Percentiles rank a stretch among this genome's conserved stretches.
These are phyloP conservation scores for Linnaemya vulpina DNA, from an alignment of 2,888 invertebrate genomes.

Conservation along the genomic window DNA sequence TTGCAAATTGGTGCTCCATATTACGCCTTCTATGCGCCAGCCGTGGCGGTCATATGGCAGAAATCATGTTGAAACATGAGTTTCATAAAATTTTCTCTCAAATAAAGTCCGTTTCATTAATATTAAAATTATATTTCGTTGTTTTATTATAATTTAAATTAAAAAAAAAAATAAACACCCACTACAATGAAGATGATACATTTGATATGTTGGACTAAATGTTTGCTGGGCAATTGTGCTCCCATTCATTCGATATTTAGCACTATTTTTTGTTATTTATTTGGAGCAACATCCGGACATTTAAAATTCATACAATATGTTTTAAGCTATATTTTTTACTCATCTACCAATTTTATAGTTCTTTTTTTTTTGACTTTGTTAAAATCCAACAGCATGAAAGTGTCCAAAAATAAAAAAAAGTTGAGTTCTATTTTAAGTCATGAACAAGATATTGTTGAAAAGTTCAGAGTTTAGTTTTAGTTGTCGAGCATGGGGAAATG, in stretches of 20 bases:
- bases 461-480: slow-evolving; percentile 56
- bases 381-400: slow-evolving; percentile 61
- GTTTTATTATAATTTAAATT: no score
- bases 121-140: no score
- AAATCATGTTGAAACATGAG: no score
- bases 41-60: no score
- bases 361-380: slow-evolving; percentile 32
- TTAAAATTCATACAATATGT: slow-evolving; percentile 70
- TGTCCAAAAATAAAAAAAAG: slow-evolving; percentile 62
- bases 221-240: slow-evolving; percentile 4
- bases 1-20: no score
- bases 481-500: slow-evolving; percentile 19
- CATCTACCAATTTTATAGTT: background rate
- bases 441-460: slow-evolving; percentile 62
- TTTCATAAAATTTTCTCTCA: no score
- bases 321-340: slow-evolving; percentile 34
- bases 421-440: slow-evolving; percentile 51
- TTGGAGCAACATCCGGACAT: slow-evolving; percentile 57
- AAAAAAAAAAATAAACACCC: no score
- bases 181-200: no score
- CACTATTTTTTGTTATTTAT: slow-evolving; percentile 34
- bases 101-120: no score
- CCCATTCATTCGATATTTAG: slow-evolving; percentile 17
- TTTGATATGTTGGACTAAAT: background rate
- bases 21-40: no score